Percentiles rank a stretch among this genome's conserved stretches.
Evolutionary conservation across 2,797 vertebrate genomes (phyloP).

Genomic region (Pangasius sanitwongsei): DNA sequence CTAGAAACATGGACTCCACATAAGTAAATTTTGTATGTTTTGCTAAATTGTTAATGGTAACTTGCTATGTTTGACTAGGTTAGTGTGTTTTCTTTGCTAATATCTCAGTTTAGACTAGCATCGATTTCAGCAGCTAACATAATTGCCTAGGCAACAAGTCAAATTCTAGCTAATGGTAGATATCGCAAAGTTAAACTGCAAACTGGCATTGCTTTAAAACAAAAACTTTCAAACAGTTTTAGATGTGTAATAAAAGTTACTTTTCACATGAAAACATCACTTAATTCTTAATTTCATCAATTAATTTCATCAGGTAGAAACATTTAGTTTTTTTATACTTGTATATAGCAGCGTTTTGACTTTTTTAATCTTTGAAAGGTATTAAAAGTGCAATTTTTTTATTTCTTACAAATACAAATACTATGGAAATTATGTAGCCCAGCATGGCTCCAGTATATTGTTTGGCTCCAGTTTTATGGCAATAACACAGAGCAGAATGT

Average conservation of each 20-base stretch:
- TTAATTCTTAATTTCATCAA: background rate
- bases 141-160: background rate
- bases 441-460: slow-evolving; percentile 11
- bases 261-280: background rate
- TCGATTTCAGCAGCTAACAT: background rate
- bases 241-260: background rate
- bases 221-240: background rate
- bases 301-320: background rate
- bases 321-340: background rate
- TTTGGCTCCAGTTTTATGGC: slow-evolving; percentile 12
- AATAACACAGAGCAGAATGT: slow-evolving; percentile 13
- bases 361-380: background rate
- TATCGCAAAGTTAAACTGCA: background rate
- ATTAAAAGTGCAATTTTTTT: background rate
- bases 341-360: background rate
- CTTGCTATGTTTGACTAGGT: background rate
- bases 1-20: too few species aligned
- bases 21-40: background rate
- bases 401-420: background rate
- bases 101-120: background rate
- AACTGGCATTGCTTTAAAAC: background rate
- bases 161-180: background rate
- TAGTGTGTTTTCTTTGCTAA: background rate
- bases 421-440: background rate
- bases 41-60: background rate